Conservation (phyloP, 2,797 vertebrate species). For the Erethizon dorsatum region DNA sequence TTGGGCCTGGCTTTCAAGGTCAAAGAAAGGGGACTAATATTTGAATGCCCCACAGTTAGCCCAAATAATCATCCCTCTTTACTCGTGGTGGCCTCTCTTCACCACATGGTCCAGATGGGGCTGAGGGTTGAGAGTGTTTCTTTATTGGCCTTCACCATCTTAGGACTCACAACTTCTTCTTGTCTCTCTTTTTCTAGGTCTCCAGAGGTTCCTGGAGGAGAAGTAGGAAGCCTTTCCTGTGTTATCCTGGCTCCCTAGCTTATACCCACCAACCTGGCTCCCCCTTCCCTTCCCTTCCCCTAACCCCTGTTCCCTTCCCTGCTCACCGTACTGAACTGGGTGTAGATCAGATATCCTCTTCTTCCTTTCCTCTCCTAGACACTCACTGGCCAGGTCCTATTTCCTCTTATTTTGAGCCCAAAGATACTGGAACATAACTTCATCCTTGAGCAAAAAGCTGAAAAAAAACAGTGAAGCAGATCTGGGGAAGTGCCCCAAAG, state of each 20-base stretch:
- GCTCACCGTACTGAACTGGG: neutral
- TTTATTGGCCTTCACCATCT: neutral
- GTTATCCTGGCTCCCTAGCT: slow-evolving; percentile 54
- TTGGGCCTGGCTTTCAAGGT: neutral
- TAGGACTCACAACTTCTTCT: neutral
- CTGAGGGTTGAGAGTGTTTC: neutral
- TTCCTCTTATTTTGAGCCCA: slow-evolving; percentile 33
- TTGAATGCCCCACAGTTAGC: neutral
- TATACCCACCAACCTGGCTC: slow-evolving; percentile 17
- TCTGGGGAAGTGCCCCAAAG: neutral
- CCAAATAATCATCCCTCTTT: neutral
- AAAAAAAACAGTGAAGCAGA: neutral
- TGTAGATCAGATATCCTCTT: neutral
- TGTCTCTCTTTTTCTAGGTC: slow-evolving; percentile 70
- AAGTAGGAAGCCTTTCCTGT: slow-evolving; percentile 42
- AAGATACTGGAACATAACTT: neutral
- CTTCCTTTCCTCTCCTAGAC: neutral
- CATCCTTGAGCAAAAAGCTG: slow-evolving; percentile 21
- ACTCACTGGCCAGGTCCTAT: neutral
- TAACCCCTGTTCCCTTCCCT: neutral
- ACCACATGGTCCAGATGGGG: neutral
- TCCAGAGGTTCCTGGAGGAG: slow-evolving; percentile 50
- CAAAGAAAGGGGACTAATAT: neutral
- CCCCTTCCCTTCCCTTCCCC: neutral
- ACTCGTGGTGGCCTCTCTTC: neutral